Evolutionary conservation across 2,113 vertebrate species (phyloP), one percentile per base, ranked within the genome.

Genomic region (Lethenteron reissneri): DNA sequence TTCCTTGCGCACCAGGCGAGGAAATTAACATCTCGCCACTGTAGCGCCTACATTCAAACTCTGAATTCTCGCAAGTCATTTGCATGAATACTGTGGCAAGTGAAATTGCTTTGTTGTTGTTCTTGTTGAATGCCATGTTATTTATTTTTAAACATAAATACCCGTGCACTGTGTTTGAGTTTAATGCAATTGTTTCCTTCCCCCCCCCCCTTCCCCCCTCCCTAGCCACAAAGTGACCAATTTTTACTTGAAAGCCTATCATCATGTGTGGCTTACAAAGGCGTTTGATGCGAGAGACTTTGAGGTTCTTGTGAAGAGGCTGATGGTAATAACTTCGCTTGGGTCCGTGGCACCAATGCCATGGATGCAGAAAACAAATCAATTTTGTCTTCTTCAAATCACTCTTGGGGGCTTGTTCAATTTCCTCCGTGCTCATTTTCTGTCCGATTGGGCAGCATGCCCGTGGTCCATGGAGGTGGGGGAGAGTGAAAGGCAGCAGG

Each of bases 271-370:
- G 71, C 59, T 72, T 72, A 57, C 19, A 59, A 72, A 64, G 58
- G 71, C 59, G 59, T 72, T 59, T 72, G 71, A 68, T n/a, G 41
- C 57, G 69, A 68, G 21, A 19, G 71, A 72, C 71, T 72, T 72
- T 72, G 71, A 59, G 57, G 69, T 59, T 72, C 71, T 72, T 41
- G 71, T 72, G 8, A 68, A 72, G 56, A 56, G 62, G 69, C 71
- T 68, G 71, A 72, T 72, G 71, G 71, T 72, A 41, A 41, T 41
- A 41, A 41, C 3, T 41, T 41, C 41, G 41, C 41, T 41, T 41
- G 41, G 41, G 41, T 41, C 41, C 41, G 41, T 41, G 41, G 41
- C 41, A 41, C 41, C 41, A 41, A 41, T 41, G 41, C 41, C 41
- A 41, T 41, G 41, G 41, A 41, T 41, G 41, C 41, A 41, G 41